Evolutionary conservation across 2,888 invertebrate genomes (phyloP).

Genomic region (Eupithecia abbreviata): DNA sequence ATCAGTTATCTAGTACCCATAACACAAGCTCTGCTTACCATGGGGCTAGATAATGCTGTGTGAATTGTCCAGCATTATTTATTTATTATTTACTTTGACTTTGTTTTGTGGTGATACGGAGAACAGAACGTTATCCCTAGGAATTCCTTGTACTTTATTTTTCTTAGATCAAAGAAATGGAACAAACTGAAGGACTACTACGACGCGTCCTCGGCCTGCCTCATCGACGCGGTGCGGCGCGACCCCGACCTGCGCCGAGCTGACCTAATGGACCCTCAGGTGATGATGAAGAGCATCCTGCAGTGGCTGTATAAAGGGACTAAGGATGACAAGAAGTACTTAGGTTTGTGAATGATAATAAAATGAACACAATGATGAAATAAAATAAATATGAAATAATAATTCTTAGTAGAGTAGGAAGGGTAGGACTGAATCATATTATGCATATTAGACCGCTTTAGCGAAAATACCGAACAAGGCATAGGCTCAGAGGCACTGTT

Average conservation of each 20-base stretch:
- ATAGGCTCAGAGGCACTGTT: too few relatives aligned
- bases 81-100: too few relatives aligned
- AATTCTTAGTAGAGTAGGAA: background rate
- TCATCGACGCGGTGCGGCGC: conserved; percentile 84
- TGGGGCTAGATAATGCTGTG: too few relatives aligned
- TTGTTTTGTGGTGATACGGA: too few relatives aligned
- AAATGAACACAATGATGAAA: too few relatives aligned
- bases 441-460: background rate
- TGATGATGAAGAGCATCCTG: conserved; percentile 83
- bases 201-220: conserved; percentile 82
- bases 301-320: conserved; percentile 86
- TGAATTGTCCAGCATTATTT: too few relatives aligned
- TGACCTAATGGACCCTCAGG: conserved; percentile 74
- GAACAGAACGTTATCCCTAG: too few relatives aligned
- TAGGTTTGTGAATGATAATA: conserved; percentile 56
- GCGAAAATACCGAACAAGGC: background rate
- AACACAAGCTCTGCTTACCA: too few relatives aligned
- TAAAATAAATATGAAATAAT: background rate
- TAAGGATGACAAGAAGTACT: conserved; percentile 85
- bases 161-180: conserved; percentile 72
- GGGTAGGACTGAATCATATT: background rate
- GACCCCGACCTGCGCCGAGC: conserved; percentile 81
- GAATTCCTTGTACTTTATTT: background rate
- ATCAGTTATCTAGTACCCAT: too few relatives aligned
- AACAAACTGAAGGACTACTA: conserved; percentile 80